Evolutionary conservation across 2,113 vertebrate species (phyloP).

Genomic region (Grus americana): DNA sequence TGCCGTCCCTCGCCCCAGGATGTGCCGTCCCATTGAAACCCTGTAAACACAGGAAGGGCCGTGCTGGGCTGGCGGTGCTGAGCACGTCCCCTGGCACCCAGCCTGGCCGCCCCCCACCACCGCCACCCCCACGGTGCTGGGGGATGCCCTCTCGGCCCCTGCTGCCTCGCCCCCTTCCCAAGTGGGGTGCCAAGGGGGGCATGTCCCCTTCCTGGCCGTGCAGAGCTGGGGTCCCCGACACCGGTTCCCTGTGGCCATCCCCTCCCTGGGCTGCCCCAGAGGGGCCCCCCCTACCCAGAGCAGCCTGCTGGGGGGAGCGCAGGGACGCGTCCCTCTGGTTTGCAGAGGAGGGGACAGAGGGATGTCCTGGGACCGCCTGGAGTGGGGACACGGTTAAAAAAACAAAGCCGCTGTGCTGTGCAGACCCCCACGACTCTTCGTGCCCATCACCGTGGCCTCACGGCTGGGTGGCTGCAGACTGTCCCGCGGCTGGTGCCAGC

Average conservation of each 20-base stretch:
- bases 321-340: not conserved
- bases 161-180: not conserved
- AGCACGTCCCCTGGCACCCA: not conserved
- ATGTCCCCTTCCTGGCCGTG: rapidly evolving
- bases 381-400: not conserved
- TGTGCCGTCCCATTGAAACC: not conserved
- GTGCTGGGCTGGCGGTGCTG: not conserved
- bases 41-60: constrained; percentile 43
- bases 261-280: not conserved
- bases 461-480: not conserved
- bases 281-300: not conserved
- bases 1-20: not conserved
- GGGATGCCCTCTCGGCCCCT: not conserved
- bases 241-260: rapidly evolving
- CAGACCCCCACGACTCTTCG: too few species aligned
- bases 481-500: rapidly evolving
- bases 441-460: not conserved
- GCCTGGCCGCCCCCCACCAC: not conserved
- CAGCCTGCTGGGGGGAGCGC: too few species aligned
- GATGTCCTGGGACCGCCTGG: not conserved
- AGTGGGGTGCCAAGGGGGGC: not conserved
- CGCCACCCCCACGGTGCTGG: rapidly evolving
- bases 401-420: rapidly evolving
- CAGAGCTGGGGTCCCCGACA: rapidly evolving
- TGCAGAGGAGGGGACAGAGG: not conserved